Evolutionary conservation across 2,113 vertebrate species (phyloP).

Genomic region (Nothoprocta pentlandii): DNA sequence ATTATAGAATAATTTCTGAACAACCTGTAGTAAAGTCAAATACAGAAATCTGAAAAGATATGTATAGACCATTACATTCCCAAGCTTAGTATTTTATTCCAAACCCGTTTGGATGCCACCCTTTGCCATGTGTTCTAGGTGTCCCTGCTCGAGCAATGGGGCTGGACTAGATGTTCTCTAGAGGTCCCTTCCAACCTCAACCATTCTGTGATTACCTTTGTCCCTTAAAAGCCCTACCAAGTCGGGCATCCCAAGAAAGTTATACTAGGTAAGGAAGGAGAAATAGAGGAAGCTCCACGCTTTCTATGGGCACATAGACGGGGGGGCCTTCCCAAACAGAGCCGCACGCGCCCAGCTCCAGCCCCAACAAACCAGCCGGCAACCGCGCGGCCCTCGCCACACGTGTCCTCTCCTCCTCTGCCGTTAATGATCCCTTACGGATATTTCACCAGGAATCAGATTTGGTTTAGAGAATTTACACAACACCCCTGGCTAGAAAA

Average conservation of each 20-base stretch:
- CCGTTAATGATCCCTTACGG: neutral
- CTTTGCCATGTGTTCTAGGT: no score
- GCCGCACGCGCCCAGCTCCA: neutral
- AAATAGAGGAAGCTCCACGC: neutral
- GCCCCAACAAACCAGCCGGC: neutral
- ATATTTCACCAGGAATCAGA: neutral
- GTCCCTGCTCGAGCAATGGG: no score
- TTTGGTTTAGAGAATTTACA: neutral
- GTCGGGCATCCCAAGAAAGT: neutral
- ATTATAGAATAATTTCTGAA: conserved; percentile 5
- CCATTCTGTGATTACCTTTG: neutral
- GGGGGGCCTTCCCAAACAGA: neutral
- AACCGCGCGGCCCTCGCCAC: no score
- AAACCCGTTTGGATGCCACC: no score
- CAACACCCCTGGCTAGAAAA: neutral
- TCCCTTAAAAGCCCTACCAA: neutral
- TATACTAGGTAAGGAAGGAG: neutral
- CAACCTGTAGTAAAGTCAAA: neutral
- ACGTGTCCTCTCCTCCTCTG: neutral
- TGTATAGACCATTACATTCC: neutral
- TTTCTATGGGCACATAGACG: neutral
- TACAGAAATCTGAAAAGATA: neutral
- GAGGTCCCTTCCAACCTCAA: no score
- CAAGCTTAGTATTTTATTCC: neutral
- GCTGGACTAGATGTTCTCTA: no score